Evolutionary conservation across 2,797 vertebrate species (phyloP).

Genomic region (Zalophus californianus): DNA sequence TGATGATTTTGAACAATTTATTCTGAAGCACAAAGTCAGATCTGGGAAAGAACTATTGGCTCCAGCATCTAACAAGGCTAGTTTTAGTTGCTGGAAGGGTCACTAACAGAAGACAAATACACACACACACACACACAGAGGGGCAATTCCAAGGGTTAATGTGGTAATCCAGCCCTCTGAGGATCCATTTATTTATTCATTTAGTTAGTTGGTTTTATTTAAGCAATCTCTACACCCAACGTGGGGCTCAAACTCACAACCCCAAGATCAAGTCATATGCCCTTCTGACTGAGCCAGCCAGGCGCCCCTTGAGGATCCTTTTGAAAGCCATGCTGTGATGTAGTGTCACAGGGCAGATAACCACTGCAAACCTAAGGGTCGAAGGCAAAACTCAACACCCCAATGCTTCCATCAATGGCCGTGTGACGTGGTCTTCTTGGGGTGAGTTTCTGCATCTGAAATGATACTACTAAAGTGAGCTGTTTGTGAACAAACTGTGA

Average conservation of each 20-base stretch:
- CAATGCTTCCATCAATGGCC: accelerated
- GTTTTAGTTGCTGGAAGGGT: not conserved
- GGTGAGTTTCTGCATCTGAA: not conserved
- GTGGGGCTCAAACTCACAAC: not conserved
- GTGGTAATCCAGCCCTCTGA: not conserved
- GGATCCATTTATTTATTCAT: not conserved
- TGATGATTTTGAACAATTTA: conserved; percentile 51
- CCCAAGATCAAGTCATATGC: not conserved
- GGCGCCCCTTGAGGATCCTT: not conserved
- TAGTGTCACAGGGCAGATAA: not conserved
- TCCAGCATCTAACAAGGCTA: not conserved
- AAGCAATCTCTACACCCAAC: not conserved
- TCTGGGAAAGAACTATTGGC: conserved; percentile 15
- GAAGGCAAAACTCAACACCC: not conserved
- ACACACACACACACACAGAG: accelerated
- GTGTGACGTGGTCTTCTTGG: not conserved
- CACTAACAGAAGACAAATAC: not conserved
- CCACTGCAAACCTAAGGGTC: no score
- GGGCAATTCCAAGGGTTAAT: not conserved
- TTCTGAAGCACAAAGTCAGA: not conserved
- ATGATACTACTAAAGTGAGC: not conserved
- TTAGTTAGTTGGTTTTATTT: not conserved
- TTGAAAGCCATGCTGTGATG: not conserved
- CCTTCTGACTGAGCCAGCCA: not conserved
- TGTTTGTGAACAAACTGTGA: not conserved